Base-by-base conservation (phyloP, 2,888 invertebrate genomes). In the Augiades crinisus region DNA sequence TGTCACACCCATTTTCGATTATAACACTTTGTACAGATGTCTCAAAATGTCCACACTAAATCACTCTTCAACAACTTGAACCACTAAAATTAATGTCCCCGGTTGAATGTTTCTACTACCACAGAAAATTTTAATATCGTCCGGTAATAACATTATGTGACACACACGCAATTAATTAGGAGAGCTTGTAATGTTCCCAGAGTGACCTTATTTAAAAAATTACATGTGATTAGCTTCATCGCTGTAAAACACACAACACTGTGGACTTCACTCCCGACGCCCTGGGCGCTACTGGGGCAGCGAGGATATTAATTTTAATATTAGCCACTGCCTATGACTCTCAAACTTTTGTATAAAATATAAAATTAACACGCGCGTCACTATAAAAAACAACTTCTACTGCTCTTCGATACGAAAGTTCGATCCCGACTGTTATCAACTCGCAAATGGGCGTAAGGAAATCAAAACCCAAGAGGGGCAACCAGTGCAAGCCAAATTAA, bases 241-340 rank as follows among this genome's bases (percentile, higher is more conserved):
- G 77, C 79, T 72, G 71, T 50, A 59, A 66, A 63, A 47, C 55
- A 55, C 49, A 55, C 55, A 54, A 38, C 45, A 60, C 70, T 67
- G 70, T 70, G 72, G 60, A 78, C 81, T 72, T 67, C 69, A 73
- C 80, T 78, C 73, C 69, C 68, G 75, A 74, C 72, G 81, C 75
- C 72, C 81, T 67, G 80, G 74, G 72, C 79, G 70, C 80, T 81
- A 87, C 88, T 87, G 89, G 83, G 78, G 73, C 81, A 74, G 76
- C 78, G 80, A 77, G 81, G 72, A 80, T 81, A 87, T 81, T 78
- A 81, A 85, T 81, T 87, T 87, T 87, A 89, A 85, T 87, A 86
- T 80, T 88, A 89, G 87, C 78, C 70, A 73, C 78, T 57, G 60
- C 77, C 56, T 62, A 61, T 55, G 79, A 21, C 72, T 73, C 80